phyloP scores from a whole-genome alignment of 2,113 vertebrate species.

The Microtus montanus region DNA sequence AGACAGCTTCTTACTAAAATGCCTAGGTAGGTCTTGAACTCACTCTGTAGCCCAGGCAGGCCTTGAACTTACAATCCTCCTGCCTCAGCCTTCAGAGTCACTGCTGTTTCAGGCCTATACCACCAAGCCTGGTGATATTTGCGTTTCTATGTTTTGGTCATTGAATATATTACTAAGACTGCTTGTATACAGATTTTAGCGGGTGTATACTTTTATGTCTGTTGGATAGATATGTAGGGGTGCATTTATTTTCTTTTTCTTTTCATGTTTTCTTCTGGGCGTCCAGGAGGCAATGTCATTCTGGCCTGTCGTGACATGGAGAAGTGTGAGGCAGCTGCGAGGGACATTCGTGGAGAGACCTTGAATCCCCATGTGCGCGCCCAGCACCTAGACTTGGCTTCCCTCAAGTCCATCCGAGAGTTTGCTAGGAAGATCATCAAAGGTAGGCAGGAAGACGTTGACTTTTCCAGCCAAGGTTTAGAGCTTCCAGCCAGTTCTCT shows the following conservation, averaged over 20 bases:
- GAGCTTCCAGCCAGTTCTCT: not conserved
- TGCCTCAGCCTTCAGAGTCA: not conserved
- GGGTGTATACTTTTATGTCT: not conserved
- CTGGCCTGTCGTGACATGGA: conserved; percentile 92
- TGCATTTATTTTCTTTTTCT: not conserved
- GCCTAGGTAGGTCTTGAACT: not conserved
- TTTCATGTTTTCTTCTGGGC: not conserved
- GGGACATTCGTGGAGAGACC: conserved; percentile 88
- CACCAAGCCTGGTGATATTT: not conserved
- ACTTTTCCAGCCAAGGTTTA: rapidly evolving
- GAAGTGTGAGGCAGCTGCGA: conserved; percentile 89
- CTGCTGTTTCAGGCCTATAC: not conserved
- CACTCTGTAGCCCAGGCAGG: not conserved
- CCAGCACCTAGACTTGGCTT: conserved; percentile 87
- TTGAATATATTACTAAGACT: not conserved
- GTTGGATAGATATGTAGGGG: not conserved
- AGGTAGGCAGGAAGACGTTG: conserved; percentile 72
- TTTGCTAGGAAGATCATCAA: conserved; percentile 85
- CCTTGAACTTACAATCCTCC: not conserved
- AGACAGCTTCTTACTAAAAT: not conserved
- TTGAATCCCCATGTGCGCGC: conserved; percentile 88
- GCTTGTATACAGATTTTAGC: not conserved
- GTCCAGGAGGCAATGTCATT: conserved; percentile 89
- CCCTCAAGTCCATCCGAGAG: conserved; percentile 87
- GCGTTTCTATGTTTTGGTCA: not conserved